Evolutionary conservation across 2,888 invertebrate genomes (phyloP).

Genomic region (Erynnis tages): DNA sequence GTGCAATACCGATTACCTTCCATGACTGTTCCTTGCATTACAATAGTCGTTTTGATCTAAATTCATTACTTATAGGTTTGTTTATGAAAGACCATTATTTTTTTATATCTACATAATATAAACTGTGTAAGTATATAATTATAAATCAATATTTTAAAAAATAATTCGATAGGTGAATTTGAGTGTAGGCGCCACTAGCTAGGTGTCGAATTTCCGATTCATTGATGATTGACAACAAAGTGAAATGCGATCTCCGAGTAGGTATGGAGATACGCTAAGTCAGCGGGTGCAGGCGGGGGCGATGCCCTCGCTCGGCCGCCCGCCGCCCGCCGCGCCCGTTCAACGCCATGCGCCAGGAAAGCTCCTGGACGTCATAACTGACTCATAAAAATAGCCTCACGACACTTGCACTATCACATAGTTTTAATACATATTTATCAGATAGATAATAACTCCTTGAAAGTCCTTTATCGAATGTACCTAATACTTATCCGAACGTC

Average conservation of each 20-base stretch:
- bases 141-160: not conserved
- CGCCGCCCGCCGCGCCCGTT: not conserved
- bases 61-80: no score
- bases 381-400: not conserved
- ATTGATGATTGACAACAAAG: conserved; percentile 7
- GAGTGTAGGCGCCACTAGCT: conserved; percentile 7
- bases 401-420: not conserved
- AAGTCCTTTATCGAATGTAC: no score
- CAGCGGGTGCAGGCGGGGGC: conserved; percentile 11
- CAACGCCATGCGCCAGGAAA: not conserved
- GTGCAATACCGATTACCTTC: no score
- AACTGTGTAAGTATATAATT: not conserved
- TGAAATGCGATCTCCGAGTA: not conserved
- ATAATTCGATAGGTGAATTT: not conserved
- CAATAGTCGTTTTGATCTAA: no score
- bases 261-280: not conserved
- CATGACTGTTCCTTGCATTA: no score
- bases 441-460: no score
- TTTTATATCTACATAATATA: no score
- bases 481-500: no score
- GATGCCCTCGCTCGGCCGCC: conserved; percentile 6
- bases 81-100: no score
- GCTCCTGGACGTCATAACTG: not conserved
- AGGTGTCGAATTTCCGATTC: conserved; percentile 4
- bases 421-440: no score